These are phyloP conservation scores for Plagiodera versicolora DNA, from an alignment of 2,888 invertebrate genomes.

Conservation along the genomic window DNA sequence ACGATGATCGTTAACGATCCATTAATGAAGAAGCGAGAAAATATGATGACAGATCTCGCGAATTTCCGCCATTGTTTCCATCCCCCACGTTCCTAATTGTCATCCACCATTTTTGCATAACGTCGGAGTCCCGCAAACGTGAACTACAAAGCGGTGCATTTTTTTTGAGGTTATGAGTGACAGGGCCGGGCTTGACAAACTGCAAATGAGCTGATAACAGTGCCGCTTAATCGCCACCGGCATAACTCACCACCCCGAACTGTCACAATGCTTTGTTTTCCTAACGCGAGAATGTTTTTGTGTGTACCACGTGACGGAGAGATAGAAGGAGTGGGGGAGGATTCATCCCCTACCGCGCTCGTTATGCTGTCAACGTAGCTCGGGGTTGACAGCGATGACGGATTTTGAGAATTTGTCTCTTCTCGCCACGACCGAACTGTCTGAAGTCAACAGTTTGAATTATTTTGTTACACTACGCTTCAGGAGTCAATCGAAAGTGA, in stretches of 20 bases:
- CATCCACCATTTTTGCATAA: background rate
- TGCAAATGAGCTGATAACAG: conserved; percentile 30
- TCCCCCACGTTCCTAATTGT: background rate
- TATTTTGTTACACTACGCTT: too few relatives aligned
- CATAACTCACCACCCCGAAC: conserved; percentile 21
- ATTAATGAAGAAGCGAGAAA: background rate
- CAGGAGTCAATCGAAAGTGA: too few relatives aligned
- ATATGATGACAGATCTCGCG: background rate
- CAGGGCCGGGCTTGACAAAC: conserved; percentile 24
- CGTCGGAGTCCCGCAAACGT: background rate
- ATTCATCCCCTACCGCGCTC: background rate
- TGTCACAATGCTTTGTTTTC: background rate
- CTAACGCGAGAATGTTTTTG: background rate
- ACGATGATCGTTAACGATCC: too few relatives aligned
- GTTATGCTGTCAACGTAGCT: background rate
- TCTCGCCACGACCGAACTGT: too few relatives aligned
- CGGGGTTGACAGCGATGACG: background rate
- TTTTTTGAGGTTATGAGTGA: conserved; percentile 18
- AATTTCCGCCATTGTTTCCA: background rate
- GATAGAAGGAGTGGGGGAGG: background rate
- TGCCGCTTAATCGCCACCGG: conserved; percentile 23
- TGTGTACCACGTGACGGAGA: background rate
- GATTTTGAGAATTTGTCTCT: background rate
- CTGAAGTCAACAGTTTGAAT: too few relatives aligned
- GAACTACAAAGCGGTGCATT: background rate